Evolutionary conservation across 1,140 invertebrate genomes (phyloP), one percentile per base, ranked within the genome.

Genomic region (Mamestra configurata): DNA sequence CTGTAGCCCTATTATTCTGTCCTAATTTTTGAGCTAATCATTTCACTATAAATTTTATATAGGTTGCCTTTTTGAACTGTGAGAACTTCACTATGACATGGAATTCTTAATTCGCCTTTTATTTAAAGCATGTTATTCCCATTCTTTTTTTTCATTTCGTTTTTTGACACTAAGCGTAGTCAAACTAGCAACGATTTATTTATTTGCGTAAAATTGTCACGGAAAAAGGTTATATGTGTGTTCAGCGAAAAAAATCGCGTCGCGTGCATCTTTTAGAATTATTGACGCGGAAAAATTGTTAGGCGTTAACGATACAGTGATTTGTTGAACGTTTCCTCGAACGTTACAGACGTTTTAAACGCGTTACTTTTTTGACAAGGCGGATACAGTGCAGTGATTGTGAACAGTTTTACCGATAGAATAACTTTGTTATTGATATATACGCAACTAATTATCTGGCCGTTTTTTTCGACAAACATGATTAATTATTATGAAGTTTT

Each of bases 271-370:
- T 64, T 4, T 18, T 4, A 13, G 31, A 64, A 4, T 64, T 64
- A 64, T 37, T 20, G 59, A 40, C 59, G 59, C 59, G 59, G 55
- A 64, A 64, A 64, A 64, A 7, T 13, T 64, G 10, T 20, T 13
- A 40, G 59, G 18, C 59, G 59, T 64, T 37, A 64, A 20, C 59
- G 18, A 64, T 40, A 64, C 55, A 57, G 35, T 64, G 59, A 64
- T 64, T 64, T 64, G 59, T 64, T 64, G 27, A 37, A 35, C 31
- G 59, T 20, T 64, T 64, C 59, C 59, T 40, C 59, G 5, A 64
- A 64, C 59, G 31, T 40, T 35, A 61, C 35, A 35, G 35, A 31
- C 6, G 11, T 61, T 64, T 40, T 40, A 46, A 61, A 27, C 37
- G 7, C 18, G 35, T 64, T 18, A 15, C 3, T 61, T 64, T 64